Percentiles rank a stretch among this genome's conserved stretches.
Evolutionary conservation across 2,888 invertebrate species (phyloP).

Genomic region (Adineta ricciae): DNA sequence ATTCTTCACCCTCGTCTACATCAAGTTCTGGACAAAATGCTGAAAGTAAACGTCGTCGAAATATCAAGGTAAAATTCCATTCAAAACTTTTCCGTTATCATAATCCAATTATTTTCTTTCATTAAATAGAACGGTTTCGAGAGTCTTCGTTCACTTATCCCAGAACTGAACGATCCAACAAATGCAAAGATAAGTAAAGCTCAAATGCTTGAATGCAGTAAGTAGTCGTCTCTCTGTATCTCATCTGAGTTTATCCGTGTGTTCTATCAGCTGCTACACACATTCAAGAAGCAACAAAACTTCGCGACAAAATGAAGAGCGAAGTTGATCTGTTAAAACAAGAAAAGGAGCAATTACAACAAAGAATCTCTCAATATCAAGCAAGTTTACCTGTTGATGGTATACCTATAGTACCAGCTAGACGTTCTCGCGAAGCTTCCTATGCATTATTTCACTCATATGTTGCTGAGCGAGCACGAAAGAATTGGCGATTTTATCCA

Average conservation of each 20-base stretch:
- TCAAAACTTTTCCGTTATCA: background rate
- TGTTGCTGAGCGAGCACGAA: slow-evolving; percentile 70
- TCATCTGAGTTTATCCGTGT: no score
- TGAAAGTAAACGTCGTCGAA: background rate
- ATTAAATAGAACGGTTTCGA: slow-evolving; percentile 70
- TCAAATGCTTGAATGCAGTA: slow-evolving; percentile 62
- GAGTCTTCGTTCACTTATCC: slow-evolving; percentile 78
- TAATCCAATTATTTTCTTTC: background rate
- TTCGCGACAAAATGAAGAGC: slow-evolving; percentile 72
- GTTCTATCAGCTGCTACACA: slow-evolving; percentile 63
- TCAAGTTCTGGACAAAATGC: background rate
- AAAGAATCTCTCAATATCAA: slow-evolving; percentile 85
- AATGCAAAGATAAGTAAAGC: slow-evolving; percentile 76
- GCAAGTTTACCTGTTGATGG: slow-evolving; percentile 86
- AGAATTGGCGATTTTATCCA: slow-evolving; percentile 97
- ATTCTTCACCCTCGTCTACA: background rate
- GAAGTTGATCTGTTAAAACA: slow-evolving; percentile 75
- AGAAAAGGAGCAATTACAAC: slow-evolving; percentile 71
- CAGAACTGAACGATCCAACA: slow-evolving; percentile 72
- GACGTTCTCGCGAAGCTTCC: slow-evolving; percentile 24
- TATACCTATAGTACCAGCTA: slow-evolving; percentile 65
- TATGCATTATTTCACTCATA: slow-evolving; percentile 72
- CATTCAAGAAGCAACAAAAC: slow-evolving; percentile 73
- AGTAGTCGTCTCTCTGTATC: background rate
- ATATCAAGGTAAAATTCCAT: background rate